Evolutionary conservation across 2,797 vertebrate species (phyloP).

Genomic region (Chiropotes sagulatus): DNA sequence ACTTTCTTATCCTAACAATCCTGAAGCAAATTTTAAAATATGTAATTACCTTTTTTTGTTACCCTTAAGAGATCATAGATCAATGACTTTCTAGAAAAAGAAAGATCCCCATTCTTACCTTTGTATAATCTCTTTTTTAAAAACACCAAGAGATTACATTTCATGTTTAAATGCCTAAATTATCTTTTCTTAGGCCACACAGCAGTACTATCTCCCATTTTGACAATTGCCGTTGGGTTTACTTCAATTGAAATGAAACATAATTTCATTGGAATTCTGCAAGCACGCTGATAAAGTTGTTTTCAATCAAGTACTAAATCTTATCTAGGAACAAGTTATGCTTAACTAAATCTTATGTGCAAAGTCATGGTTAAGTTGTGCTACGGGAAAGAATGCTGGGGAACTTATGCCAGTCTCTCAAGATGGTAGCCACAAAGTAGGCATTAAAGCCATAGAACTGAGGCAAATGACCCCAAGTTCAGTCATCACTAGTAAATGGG

Average conservation of each 20-base stretch:
- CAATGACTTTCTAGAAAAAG: slow-evolving; percentile 13
- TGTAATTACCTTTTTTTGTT: background rate
- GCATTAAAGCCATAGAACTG: background rate
- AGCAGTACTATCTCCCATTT: background rate
- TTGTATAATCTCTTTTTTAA: background rate
- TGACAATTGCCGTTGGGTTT: background rate
- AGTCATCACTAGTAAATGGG: background rate
- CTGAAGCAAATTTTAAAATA: background rate
- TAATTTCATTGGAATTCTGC: background rate
- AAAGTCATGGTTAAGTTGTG: background rate
- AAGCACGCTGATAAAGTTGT: background rate
- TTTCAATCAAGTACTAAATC: background rate
- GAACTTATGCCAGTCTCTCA: background rate
- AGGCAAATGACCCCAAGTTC: background rate
- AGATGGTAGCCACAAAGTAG: background rate
- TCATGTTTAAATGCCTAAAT: background rate
- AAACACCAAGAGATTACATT: background rate
- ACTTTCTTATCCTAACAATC: background rate
- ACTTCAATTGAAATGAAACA: background rate
- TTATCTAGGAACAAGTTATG: background rate
- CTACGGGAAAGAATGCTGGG: background rate
- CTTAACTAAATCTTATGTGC: background rate
- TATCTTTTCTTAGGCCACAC: background rate
- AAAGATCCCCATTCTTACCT: background rate
- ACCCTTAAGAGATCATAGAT: background rate